Base-by-base conservation (phyloP, 1,140 invertebrate species). In the Heliothis virescens region DNA sequence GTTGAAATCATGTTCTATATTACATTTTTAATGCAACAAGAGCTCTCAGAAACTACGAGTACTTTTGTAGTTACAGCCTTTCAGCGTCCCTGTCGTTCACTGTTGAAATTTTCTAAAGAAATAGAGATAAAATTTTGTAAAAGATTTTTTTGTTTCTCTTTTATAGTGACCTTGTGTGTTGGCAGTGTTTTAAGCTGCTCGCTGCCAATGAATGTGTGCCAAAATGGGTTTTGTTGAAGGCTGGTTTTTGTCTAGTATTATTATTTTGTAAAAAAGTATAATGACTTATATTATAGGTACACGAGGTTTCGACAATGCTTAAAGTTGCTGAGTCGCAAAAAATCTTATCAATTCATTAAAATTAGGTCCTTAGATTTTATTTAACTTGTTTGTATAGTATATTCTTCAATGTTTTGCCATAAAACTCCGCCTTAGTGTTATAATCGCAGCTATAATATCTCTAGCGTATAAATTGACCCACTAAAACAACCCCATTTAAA, bases 1-100 rank as follows among this genome's bases (percentile, higher is more conserved):
- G n/a, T 65, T 65, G n/a, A 65, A 65, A 65, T 65, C 62, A 65
- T 65, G 41, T 65, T 65, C 47, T 34, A 48, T 65, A 65, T 65
- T 48, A 48, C 18, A 48, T 41, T 67, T 67, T 67, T 67, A 67
- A 67, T 67, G 63, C 41, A 48, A 16, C 16, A 12, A 65, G 34
- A 34, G 34, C 62, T 65, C 62, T 65, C n/a, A 16, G 34, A 65
- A 16, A 18, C 34, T 47, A 65, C 34, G 34, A 65, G 62, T 48
- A 67, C 41, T 67, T 67, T 67, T 67, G 41, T 67, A 21, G 47
- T 41, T 41, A 18, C n/a, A 48, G 62, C 63, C 63, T 67, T 67
- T 48, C 63, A 67, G 48, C 48, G 63, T 67, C 50, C 21, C 41
- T 48, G 63, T 67, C 41, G 63, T 10, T 7, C 29, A 16, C 15